phyloP scores from a whole-genome alignment of 2,888 invertebrate genomes.

The Pammene aurita region DNA sequence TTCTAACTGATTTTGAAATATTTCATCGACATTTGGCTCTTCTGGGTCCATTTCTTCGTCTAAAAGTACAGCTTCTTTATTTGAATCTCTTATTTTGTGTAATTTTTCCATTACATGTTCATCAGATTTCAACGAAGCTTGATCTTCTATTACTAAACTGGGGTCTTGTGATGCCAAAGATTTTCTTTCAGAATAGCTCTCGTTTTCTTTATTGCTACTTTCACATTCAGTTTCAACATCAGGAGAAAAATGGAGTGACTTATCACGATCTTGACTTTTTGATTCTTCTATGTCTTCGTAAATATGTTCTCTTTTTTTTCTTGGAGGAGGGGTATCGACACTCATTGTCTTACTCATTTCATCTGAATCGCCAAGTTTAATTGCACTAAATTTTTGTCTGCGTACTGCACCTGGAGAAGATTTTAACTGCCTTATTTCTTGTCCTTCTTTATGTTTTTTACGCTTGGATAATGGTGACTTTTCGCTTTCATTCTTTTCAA shows the following conservation, averaged over 20 bases:
- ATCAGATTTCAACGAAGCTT: constrained; percentile 60
- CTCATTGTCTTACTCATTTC: constrained; percentile 79
- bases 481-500: constrained; percentile 74
- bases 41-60: constrained; percentile 74
- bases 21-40: constrained; percentile 75
- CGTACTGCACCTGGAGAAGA: constrained; percentile 85
- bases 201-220: constrained; percentile 73
- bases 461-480: constrained; percentile 71
- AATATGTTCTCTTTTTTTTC: constrained; percentile 84
- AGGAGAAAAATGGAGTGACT: constrained; percentile 77
- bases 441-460: constrained; percentile 80
- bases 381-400: constrained; percentile 78
- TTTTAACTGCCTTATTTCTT: constrained; percentile 84
- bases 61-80: constrained; percentile 67
- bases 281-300: constrained; percentile 85
- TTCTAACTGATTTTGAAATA: constrained; percentile 73
- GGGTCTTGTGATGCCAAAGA: constrained; percentile 78
- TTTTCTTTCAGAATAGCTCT: constrained; percentile 73
- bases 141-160: constrained; percentile 72
- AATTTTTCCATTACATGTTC: constrained; percentile 77
- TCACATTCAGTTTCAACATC: constrained; percentile 61
- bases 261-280: constrained; percentile 65
- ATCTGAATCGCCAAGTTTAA: constrained; percentile 78
- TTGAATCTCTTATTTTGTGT: constrained; percentile 64
- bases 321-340: constrained; percentile 72